These are phyloP conservation scores for Rhingia rostrata DNA, from an alignment of 2,888 invertebrate genomes.

Conservation along the genomic window DNA sequence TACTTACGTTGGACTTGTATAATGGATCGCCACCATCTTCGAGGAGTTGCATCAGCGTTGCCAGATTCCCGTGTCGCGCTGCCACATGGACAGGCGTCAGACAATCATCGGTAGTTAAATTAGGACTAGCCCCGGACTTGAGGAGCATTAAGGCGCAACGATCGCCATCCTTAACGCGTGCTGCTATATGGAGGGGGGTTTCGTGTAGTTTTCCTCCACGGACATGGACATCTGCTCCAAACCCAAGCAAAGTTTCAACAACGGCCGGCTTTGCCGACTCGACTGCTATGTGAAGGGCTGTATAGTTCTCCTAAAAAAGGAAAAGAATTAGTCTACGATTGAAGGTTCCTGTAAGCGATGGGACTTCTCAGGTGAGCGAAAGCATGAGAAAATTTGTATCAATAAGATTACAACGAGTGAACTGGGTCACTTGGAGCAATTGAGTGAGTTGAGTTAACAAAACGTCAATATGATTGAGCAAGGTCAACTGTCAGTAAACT, in stretches of 20 bases:
- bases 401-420: no score
- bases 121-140: slow-evolving; percentile 98
- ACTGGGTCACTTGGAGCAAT: no score
- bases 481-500: no score
- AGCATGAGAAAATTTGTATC: no score
- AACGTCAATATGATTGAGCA: no score
- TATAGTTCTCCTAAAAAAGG: slow-evolving; percentile 94
- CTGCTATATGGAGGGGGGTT: slow-evolving; percentile 98
- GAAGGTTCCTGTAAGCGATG: no score
- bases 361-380: no score
- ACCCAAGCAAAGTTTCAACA: slow-evolving; percentile 97
- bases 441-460: no score
- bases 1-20: slow-evolving; percentile 92
- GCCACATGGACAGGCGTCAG: slow-evolving; percentile 99
- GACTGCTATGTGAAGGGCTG: slow-evolving; percentile 98
- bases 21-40: slow-evolving; percentile 97
- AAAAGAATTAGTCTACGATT: neutral
- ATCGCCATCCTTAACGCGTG: slow-evolving; percentile 94
- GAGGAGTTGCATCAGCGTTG: slow-evolving; percentile 92
- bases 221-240: slow-evolving; percentile 98
- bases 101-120: slow-evolving; percentile 97
- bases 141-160: slow-evolving; percentile 98
- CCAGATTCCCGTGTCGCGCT: slow-evolving; percentile 94
- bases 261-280: slow-evolving; percentile 96
- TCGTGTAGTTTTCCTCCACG: slow-evolving; percentile 94